phyloP scores from a whole-genome alignment of 2,797 vertebrate genomes.

The Gallinago nigripennis region DNA sequence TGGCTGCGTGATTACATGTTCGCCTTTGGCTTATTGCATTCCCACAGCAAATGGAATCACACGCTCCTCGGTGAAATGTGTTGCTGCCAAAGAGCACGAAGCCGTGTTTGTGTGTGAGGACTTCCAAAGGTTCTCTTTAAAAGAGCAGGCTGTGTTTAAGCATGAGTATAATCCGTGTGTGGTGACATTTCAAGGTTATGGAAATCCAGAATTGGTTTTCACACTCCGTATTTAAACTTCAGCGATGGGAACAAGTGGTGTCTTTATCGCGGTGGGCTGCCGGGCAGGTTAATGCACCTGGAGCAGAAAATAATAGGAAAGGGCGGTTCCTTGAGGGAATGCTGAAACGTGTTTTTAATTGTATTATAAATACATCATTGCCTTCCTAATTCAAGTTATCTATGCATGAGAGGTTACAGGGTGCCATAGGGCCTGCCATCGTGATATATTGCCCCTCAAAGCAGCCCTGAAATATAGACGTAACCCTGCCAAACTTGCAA shows the following conservation, averaged over 20 bases:
- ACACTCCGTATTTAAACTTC: neutral
- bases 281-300: conserved; percentile 45
- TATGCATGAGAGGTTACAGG: conserved; percentile 30
- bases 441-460: conserved; percentile 47
- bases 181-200: conserved; percentile 53
- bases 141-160: conserved; percentile 16
- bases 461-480: conserved; percentile 11
- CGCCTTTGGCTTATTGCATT: neutral
- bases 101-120: neutral
- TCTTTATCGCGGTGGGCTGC: conserved; percentile 8
- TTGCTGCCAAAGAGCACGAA: neutral
- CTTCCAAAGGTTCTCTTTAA: conserved; percentile 9
- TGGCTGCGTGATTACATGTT: neutral
- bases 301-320: conserved; percentile 61
- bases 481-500: neutral
- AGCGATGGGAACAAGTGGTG: neutral
- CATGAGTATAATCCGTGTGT: neutral
- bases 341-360: conserved; percentile 73
- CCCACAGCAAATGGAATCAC: neutral
- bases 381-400: conserved; percentile 61
- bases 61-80: neutral
- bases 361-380: conserved; percentile 67
- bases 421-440: neutral
- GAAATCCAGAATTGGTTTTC: conserved; percentile 20
- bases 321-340: conserved; percentile 43